Evolutionary conservation across 1,140 invertebrate species (phyloP).

Genomic region (Drosophila persimilis): DNA sequence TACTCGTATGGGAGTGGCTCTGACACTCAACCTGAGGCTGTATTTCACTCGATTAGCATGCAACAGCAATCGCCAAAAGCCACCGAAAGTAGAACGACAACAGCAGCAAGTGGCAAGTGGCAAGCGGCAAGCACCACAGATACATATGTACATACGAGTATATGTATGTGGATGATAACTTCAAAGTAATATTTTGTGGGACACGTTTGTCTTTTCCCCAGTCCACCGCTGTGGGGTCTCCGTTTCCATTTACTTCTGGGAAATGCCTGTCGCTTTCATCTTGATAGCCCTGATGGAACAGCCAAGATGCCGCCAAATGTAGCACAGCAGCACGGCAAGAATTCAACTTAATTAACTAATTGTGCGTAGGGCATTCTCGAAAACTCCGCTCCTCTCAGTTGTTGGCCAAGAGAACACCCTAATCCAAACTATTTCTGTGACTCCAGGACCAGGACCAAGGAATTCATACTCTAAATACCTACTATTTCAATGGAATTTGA

Average conservation of each 20-base stretch:
- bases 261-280: conserved; percentile 33
- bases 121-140: neutral
- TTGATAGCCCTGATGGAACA: conserved; percentile 32
- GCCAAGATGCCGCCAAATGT: conserved; percentile 32
- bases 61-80: conserved; percentile 28
- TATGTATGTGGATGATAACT: conserved; percentile 17
- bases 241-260: conserved; percentile 16
- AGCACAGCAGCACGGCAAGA: neutral
- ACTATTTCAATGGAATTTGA: too few relatives aligned
- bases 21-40: neutral
- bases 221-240: neutral
- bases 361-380: conserved; percentile 16
- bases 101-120: neutral
- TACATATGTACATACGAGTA: too few relatives aligned
- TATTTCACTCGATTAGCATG: conserved; percentile 32
- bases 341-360: conserved; percentile 38
- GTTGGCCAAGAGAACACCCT: too few relatives aligned
- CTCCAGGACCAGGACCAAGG: too few relatives aligned
- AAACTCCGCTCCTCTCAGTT: too few relatives aligned
- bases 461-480: too few relatives aligned
- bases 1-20: too few relatives aligned
- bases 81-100: neutral
- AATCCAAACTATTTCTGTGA: too few relatives aligned
- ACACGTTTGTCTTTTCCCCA: conserved; percentile 6
- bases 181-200: conserved; percentile 15